Evolutionary conservation across 2,888 invertebrate species (phyloP).

Genomic region (Hermodice carunculata): DNA sequence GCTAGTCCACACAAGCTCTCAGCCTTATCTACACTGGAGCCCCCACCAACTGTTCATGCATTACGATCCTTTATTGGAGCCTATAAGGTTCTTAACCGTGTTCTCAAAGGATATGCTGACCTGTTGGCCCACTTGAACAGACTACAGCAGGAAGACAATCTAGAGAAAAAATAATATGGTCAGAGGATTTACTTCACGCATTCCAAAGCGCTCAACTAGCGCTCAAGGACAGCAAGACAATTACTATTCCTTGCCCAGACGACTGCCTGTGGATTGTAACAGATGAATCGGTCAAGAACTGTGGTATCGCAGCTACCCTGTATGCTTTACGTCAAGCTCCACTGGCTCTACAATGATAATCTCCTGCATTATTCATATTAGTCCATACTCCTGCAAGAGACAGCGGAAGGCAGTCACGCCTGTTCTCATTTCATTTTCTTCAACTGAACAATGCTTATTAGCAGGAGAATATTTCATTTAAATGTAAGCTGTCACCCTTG

Average conservation of each 20-base stretch:
- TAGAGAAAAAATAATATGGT: background rate
- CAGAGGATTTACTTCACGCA: background rate
- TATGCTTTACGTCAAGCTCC: slow-evolving; percentile 38
- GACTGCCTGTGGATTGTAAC: background rate
- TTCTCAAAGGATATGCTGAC: too few relatives aligned
- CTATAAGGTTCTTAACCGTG: background rate
- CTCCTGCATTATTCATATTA: too few relatives aligned
- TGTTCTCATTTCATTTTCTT: too few relatives aligned
- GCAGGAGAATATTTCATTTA: too few relatives aligned
- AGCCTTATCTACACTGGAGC: background rate
- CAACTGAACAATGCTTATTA: too few relatives aligned
- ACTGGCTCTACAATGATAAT: too few relatives aligned
- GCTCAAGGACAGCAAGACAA: background rate
- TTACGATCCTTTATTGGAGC: slow-evolving; percentile 1
- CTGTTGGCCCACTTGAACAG: background rate
- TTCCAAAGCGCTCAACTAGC: background rate
- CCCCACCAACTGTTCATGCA: background rate
- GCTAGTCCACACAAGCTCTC: background rate
- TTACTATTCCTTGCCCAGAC: background rate
- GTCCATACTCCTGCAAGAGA: too few relatives aligned
- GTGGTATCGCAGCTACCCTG: slow-evolving; percentile 34
- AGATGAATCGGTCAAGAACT: background rate
- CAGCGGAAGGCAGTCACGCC: too few relatives aligned
- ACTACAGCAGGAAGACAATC: background rate
- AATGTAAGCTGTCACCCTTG: too few relatives aligned